Base-by-base conservation (phyloP, 2,113 vertebrate genomes). In the Uropsilus gracilis region DNA sequence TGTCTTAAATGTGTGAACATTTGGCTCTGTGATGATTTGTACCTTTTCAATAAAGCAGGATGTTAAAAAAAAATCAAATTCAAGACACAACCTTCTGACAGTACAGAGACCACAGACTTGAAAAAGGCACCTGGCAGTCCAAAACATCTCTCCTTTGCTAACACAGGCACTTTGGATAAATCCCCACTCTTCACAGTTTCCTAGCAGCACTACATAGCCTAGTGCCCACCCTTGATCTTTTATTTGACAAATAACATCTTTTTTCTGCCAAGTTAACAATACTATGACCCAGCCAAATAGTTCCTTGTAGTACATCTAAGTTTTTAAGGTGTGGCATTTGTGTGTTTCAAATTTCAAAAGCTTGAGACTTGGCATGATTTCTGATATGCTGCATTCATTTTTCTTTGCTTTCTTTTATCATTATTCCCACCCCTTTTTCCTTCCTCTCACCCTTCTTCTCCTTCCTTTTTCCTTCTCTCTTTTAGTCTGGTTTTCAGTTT, bases 331-430 rank as follows among this genome's bases (percentile, higher is more conserved):
- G 37, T 81, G 89, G 55, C 69, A 18, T 80, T 50, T 17, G 2
- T 86, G 44, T 14, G 18, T 68, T 85, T 95, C 86, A 91, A 50
- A 95, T 96, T 94, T 94, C 94, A 96, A 96, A 97, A 89, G 69
- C 42, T 83, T 84, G 55, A 75, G 86, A 77, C 71, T 75, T 96
- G 89, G 86, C 83, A 68, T 78, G 55, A 80, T 44, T 90, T 39
- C 59, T 44, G 32, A 72, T 12, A 22, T 16, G 37, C 34, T 71
- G 83, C 86, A 30, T 55, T n/a, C n/a, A 22, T 20, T 37, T 10
- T 28, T 14, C 24, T 30, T 59, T n/a, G 5, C 32, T 8, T 59
- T 9, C 5, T 20, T 37, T 63, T 63, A 0, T 30, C 11, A 30
- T 7, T 18, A 14, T 37, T 26, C 16, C 61, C 44, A n/a, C 39